phyloP scores from a whole-genome alignment of 2,888 invertebrate genomes.

The Rhagophthalmus giganteus region DNA sequence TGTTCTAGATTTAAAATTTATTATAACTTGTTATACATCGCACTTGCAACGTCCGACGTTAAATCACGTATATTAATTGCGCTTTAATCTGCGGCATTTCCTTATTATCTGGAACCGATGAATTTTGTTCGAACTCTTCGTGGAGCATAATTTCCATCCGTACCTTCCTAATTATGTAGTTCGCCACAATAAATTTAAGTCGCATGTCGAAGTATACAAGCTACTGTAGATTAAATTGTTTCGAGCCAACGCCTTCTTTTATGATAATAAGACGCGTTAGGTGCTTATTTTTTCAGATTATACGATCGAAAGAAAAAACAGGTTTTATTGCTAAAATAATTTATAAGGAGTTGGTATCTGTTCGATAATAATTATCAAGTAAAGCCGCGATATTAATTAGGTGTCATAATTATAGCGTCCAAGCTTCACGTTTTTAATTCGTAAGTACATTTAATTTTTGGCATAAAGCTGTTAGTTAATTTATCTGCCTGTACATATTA shows the following conservation, averaged over 20 bases:
- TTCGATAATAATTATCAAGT: neutral
- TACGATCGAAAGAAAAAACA: neutral
- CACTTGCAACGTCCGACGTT: too few relatives aligned
- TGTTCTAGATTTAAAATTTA: too few relatives aligned
- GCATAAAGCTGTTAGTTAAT: conserved; percentile 5
- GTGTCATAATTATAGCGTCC: neutral
- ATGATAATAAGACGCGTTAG: neutral
- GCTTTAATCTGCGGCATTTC: too few relatives aligned
- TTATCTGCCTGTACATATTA: too few relatives aligned
- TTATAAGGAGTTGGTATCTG: neutral
- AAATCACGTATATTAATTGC: too few relatives aligned
- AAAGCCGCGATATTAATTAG: neutral
- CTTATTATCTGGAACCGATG: too few relatives aligned
- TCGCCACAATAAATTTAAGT: conserved; percentile 11
- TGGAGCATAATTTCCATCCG: conserved; percentile 21
- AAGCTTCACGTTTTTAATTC: neutral
- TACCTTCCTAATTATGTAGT: conserved; percentile 15
- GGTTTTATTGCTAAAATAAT: neutral
- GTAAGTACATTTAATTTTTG: neutral
- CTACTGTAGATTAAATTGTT: conserved; percentile 9
- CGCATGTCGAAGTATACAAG: conserved; percentile 1
- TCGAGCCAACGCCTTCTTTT: conserved; percentile 1
- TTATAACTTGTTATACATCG: too few relatives aligned
- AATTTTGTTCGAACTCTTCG: too few relatives aligned
- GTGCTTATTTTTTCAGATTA: neutral